A percentile compares a stretch with the other conserved stretches of the same genome.
Conservation (phyloP, 2,113 vertebrate genomes). For the Sterna hirundo region DNA sequence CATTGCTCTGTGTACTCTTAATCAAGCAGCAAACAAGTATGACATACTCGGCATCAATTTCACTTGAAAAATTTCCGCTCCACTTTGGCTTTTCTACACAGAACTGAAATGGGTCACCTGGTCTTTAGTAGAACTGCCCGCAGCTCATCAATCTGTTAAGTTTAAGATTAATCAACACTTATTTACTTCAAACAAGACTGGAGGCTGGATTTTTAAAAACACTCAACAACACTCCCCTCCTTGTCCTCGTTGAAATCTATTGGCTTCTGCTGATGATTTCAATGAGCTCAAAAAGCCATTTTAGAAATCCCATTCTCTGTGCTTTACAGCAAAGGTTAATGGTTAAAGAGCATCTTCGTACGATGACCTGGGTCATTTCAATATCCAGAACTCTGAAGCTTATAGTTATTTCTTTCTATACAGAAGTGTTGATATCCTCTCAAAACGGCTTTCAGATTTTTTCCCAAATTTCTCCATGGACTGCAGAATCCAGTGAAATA, state of each 20-base stretch:
- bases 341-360: not conserved
- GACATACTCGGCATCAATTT: not conserved
- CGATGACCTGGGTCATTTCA: not conserved
- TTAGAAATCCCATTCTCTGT: not conserved
- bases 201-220: not conserved
- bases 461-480: not conserved
- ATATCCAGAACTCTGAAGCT: not conserved
- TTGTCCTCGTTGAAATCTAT: not conserved
- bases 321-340: not conserved
- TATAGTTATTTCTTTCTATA: not conserved
- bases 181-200: constrained; percentile 5
- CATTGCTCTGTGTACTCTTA: not conserved
- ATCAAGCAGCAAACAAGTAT: not conserved
- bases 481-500: not conserved
- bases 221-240: not conserved
- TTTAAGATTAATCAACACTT: constrained; percentile 17
- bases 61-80: not conserved
- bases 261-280: not conserved
- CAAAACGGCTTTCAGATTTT: not conserved
- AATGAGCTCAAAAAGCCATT: not conserved
- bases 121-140: not conserved
- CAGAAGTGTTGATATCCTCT: not conserved
- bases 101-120: not conserved
- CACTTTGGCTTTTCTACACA: not conserved
- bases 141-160: not conserved